Conservation (phyloP, 2,797 vertebrate genomes). For the Diglossa cyanea region DNA sequence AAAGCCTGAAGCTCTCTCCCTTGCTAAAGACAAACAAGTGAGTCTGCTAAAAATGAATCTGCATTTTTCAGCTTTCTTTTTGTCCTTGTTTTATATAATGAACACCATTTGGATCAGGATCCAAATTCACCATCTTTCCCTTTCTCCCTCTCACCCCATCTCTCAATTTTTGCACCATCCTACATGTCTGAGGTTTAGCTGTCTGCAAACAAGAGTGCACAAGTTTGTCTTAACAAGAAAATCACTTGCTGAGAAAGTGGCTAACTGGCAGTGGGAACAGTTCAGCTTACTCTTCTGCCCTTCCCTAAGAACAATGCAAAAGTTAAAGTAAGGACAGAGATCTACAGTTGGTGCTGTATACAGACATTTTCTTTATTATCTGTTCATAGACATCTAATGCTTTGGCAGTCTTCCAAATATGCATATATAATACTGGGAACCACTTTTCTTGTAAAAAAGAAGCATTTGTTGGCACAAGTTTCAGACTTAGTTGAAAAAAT, state of each 20-base stretch:
- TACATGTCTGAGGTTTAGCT: neutral
- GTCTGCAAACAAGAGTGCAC: neutral
- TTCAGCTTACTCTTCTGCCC: neutral
- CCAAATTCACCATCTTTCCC: neutral
- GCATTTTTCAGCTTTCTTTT: neutral
- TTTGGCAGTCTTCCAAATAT: slow-evolving; percentile 25
- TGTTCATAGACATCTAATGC: slow-evolving; percentile 6
- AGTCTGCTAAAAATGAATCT: neutral
- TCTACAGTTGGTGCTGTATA: neutral
- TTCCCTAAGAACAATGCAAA: neutral
- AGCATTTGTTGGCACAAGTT: slow-evolving; percentile 18
- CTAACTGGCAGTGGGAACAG: neutral
- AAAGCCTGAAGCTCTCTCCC: neutral
- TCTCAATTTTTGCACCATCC: neutral
- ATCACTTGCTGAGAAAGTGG: slow-evolving; percentile 9
- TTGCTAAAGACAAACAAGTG: neutral
- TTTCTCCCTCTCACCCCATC: neutral
- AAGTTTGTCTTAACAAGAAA: neutral
- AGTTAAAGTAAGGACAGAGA: slow-evolving; percentile 12
- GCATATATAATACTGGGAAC: slow-evolving; percentile 21
- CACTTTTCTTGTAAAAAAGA: slow-evolving; percentile 14
- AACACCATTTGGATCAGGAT: neutral
- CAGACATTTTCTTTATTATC: slow-evolving; percentile 1
- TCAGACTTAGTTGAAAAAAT: neutral
- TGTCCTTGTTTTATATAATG: neutral